Conservation (phyloP, 2,797 vertebrate genomes). For the Anguilla pacifica region DNA sequence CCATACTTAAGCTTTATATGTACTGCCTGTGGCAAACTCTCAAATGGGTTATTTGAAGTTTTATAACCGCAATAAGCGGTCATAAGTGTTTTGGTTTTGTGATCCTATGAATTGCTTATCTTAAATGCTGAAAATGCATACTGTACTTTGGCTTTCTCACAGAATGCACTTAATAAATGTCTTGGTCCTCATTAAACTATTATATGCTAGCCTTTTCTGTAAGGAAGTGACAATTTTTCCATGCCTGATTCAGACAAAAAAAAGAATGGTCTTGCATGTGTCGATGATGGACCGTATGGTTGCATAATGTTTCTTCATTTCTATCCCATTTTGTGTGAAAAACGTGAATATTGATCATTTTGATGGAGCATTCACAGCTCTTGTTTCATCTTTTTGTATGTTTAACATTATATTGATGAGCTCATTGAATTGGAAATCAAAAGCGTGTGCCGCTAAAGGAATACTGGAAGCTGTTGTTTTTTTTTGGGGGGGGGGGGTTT, state of each 20-base stretch:
- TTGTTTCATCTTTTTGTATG: background rate
- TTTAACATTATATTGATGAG: background rate
- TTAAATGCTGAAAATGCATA: background rate
- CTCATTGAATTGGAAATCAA: background rate
- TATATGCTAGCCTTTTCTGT: background rate
- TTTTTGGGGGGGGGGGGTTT: background rate
- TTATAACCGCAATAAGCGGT: background rate
- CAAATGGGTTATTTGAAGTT: background rate
- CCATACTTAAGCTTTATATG: background rate
- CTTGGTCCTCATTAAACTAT: background rate
- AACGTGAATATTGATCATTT: background rate
- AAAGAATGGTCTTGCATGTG: background rate
- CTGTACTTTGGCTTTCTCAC: background rate
- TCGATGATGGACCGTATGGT: background rate
- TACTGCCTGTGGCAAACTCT: background rate
- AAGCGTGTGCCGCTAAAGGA: background rate
- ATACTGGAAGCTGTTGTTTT: background rate
- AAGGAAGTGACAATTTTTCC: background rate
- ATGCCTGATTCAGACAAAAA: background rate
- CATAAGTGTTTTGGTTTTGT: background rate
- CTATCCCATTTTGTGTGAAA: conserved; percentile 1
- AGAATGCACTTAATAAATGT: background rate
- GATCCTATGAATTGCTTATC: background rate
- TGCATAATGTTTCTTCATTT: background rate
- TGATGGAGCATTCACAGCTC: background rate